A percentile compares a stretch with the other conserved stretches of the same genome.
Conservation (phyloP, 2,888 invertebrate genomes). For the Oscheius sp. region DNA sequence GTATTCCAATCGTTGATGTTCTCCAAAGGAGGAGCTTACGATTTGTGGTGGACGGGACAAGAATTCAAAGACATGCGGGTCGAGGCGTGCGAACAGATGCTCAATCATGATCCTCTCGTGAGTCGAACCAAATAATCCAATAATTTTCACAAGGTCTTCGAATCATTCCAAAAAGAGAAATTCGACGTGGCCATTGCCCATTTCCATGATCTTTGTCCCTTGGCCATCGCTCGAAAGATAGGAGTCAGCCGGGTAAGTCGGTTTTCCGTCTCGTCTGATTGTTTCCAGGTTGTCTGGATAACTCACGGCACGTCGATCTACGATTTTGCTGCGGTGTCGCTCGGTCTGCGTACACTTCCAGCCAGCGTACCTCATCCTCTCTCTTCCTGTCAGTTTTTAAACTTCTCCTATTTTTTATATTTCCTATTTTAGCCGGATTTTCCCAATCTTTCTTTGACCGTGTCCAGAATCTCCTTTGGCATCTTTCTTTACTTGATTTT, state of each 20-base stretch:
- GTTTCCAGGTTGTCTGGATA: conserved; percentile 66
- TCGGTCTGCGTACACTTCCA: conserved; percentile 68
- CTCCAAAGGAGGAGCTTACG: conserved; percentile 68
- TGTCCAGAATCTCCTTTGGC: conserved; percentile 66
- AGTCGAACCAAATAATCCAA: neutral
- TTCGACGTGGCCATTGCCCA: conserved; percentile 72
- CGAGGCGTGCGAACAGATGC: conserved; percentile 71
- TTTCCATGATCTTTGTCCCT: conserved; percentile 71
- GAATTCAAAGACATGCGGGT: conserved; percentile 71
- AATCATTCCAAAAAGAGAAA: conserved; percentile 50
- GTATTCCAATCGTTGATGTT: conserved; percentile 73
- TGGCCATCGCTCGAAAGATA: conserved; percentile 67
- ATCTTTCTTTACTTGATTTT: conserved; percentile 67
- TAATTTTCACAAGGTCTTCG: conserved; percentile 40
- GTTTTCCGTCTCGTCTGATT: neutral
- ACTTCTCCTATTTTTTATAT: neutral
- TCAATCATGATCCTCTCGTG: conserved; percentile 47
- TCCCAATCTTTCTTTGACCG: conserved; percentile 61
- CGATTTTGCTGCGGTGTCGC: conserved; percentile 66
- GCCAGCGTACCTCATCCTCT: conserved; percentile 71
- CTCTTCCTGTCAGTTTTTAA: conserved; percentile 55
- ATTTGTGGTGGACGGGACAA: conserved; percentile 72
- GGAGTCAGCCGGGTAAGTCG: conserved; percentile 57
- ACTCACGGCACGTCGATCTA: conserved; percentile 70
- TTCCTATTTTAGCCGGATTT: conserved; percentile 45